These are phyloP conservation scores for Cladopsammia gracilis DNA, from an alignment of 64 coral and sea anemone genomes.

Conservation along the genomic window DNA sequence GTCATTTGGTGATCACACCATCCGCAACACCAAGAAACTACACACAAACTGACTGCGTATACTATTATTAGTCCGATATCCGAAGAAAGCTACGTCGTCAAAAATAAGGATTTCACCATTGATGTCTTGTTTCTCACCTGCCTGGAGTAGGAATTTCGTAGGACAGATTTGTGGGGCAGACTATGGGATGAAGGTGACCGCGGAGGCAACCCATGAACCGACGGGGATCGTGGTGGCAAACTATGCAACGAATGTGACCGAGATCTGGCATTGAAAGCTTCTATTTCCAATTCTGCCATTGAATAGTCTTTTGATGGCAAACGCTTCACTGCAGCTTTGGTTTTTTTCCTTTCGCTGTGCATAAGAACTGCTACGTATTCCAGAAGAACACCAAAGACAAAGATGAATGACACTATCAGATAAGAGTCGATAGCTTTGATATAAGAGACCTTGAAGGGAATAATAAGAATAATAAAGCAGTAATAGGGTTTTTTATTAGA, in stretches of 20 bases:
- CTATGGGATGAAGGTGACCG: slow-evolving; percentile 6
- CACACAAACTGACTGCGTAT: too few relatives aligned
- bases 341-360: slow-evolving; percentile 62
- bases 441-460: slow-evolving; percentile 57
- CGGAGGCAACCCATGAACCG: neutral
- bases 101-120: too few relatives aligned
- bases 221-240: neutral
- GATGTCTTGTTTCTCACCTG: neutral
- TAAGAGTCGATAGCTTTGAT: slow-evolving; percentile 81
- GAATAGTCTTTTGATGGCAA: slow-evolving; percentile 17
- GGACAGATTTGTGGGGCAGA: slow-evolving; percentile 22
- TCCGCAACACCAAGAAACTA: too few relatives aligned
- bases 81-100: too few relatives aligned
- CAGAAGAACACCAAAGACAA: slow-evolving; percentile 68
- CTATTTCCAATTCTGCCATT: slow-evolving; percentile 34
- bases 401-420: slow-evolving; percentile 79
- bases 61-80: too few relatives aligned
- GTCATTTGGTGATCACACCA: too few relatives aligned
- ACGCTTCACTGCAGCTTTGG: neutral
- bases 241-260: slow-evolving; percentile 14
- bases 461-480: neutral
- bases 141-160: slow-evolving; percentile 4
- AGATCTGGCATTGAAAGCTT: neutral
- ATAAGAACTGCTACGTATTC: slow-evolving; percentile 83
- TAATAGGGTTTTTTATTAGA: neutral